phyloP scores from a whole-genome alignment of 1,140 invertebrate genomes.

The Drosophila seguyi region DNA sequence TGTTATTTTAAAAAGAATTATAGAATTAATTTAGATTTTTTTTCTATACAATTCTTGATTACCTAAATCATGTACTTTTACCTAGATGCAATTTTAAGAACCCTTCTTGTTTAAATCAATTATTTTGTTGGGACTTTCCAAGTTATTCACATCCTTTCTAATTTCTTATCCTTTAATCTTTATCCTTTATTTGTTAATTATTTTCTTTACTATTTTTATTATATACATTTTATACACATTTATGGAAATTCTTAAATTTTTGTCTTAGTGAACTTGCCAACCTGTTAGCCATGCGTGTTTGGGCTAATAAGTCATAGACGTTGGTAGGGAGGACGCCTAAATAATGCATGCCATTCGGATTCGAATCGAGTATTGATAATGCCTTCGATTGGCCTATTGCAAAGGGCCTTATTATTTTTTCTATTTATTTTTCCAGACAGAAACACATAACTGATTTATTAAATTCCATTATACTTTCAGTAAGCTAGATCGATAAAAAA shows the following conservation, averaged over 20 bases:
- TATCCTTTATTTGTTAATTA: too few species aligned
- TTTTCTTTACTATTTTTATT: too few species aligned
- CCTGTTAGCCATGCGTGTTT: constrained; percentile 75
- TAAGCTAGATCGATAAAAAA: constrained; percentile 34
- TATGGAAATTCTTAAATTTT: neutral
- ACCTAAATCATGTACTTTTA: neutral
- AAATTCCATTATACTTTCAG: constrained; percentile 3
- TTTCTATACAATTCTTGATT: neutral
- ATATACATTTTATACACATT: too few species aligned
- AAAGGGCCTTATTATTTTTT: constrained; percentile 47
- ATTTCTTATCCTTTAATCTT: neutral
- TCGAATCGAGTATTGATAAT: constrained; percentile 70
- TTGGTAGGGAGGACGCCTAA: constrained; percentile 22
- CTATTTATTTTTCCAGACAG: neutral
- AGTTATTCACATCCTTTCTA: too few species aligned
- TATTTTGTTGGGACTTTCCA: too few species aligned
- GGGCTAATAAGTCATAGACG: constrained; percentile 58
- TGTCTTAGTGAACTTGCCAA: constrained; percentile 41
- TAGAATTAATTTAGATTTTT: neutral
- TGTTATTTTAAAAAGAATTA: neutral
- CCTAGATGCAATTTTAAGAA: neutral
- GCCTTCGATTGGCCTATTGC: constrained; percentile 52
- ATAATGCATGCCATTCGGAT: constrained; percentile 42
- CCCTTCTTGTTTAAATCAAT: neutral
- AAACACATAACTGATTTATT: constrained; percentile 38